Conservation (phyloP, 92 coral and sea anemone genomes). For the Phymanthus crucifer region DNA sequence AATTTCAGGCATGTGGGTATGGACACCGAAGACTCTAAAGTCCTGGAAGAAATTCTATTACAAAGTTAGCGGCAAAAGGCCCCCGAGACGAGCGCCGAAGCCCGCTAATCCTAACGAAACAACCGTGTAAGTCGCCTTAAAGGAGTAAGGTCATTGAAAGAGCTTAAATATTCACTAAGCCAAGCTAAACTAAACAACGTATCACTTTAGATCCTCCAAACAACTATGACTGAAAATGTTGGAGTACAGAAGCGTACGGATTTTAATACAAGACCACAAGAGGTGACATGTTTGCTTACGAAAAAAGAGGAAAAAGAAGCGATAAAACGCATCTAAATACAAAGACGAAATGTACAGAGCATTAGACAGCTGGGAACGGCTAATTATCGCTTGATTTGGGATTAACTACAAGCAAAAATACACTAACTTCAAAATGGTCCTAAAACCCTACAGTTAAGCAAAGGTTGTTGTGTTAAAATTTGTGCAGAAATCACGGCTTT, state of each 20-base stretch:
- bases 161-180: slow-evolving; percentile 9
- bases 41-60: slow-evolving; percentile 80
- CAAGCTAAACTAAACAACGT: slow-evolving; percentile 2
- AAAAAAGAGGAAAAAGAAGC: background rate
- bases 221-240: background rate
- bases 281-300: background rate
- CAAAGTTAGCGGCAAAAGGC: slow-evolving; percentile 51
- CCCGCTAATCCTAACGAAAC: slow-evolving; percentile 67
- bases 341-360: background rate
- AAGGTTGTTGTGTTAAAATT: background rate
- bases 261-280: background rate
- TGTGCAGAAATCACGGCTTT: background rate
- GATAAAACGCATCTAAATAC: background rate
- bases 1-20: slow-evolving; percentile 94
- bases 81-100: slow-evolving; percentile 42
- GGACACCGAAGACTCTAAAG: slow-evolving; percentile 75
- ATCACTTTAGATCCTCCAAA: background rate
- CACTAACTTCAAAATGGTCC: background rate
- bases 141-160: slow-evolving; percentile 12
- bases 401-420: background rate
- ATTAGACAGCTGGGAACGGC: background rate
- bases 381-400: slow-evolving; percentile 2
- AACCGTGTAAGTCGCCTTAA: slow-evolving; percentile 48
- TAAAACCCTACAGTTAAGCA: background rate
- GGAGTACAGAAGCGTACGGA: background rate